Conservation (phyloP, 1,140 invertebrate genomes). For the Arctopsyche grandis region DNA sequence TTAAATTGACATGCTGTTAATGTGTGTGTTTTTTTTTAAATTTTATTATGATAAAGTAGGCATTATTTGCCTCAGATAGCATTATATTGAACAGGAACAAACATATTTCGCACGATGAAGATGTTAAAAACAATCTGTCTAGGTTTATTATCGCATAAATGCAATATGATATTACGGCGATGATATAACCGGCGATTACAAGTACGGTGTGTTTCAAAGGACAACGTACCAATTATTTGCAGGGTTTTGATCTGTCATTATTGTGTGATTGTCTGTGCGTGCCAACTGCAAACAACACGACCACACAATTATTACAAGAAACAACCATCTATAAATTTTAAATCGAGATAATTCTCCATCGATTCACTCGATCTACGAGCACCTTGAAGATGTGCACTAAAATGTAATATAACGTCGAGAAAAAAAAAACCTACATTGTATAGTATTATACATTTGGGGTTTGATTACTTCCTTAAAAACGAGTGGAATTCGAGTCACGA, state of each 20-base stretch:
- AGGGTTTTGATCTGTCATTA: slow-evolving; percentile 24
- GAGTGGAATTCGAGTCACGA: slow-evolving; percentile 9
- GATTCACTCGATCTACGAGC: no score
- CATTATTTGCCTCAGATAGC: no score
- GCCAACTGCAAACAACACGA: slow-evolving; percentile 2
- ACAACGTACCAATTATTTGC: slow-evolving; percentile 29
- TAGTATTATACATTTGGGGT: background rate
- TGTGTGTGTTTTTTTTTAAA: no score
- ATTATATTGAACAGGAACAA: no score
- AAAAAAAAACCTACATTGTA: background rate
- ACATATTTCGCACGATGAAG: background rate
- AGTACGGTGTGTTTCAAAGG: slow-evolving; percentile 25
- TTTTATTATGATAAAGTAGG: no score
- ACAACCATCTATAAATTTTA: no score
- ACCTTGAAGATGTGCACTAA: no score
- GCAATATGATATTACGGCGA: slow-evolving; percentile 34
- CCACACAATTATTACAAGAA: background rate
- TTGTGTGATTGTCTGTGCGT: slow-evolving; percentile 23
- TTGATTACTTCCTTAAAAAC: slow-evolving; percentile 7
- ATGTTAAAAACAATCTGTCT: slow-evolving; percentile 9
- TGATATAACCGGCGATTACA: slow-evolving; percentile 33
- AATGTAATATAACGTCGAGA: no score
- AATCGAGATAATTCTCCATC: no score
- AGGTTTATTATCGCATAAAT: slow-evolving; percentile 34
- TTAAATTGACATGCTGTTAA: no score